Conservation (phyloP, 2,113 vertebrate species). For the Thermophis baileyi region DNA sequence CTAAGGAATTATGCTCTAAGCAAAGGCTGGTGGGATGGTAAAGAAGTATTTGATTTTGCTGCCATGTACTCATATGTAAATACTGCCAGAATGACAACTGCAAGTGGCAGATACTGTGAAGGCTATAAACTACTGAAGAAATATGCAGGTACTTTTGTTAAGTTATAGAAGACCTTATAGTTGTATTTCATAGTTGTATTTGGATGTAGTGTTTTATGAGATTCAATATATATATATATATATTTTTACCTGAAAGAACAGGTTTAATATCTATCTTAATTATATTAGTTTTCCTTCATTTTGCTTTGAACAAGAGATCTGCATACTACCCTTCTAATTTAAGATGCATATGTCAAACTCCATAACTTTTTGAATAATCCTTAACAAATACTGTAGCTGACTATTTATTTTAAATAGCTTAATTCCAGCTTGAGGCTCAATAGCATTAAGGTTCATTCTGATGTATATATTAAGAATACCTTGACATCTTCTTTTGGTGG, state of each 20-base stretch:
- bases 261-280: not conserved
- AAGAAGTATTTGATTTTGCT: constrained; percentile 84
- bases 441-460: not conserved
- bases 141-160: constrained; percentile 73
- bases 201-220: not conserved
- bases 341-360: not conserved
- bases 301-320: accelerated
- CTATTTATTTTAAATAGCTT: not conserved
- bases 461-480: not conserved
- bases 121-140: constrained; percentile 86
- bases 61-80: constrained; percentile 80
- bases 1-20: constrained; percentile 80
- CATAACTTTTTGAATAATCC: not conserved
- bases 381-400: not conserved
- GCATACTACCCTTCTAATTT: not conserved
- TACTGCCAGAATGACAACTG: constrained; percentile 80
- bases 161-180: not conserved
- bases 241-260: not conserved
- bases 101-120: constrained; percentile 81
- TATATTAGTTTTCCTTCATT: not conserved
- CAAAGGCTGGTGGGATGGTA: constrained; percentile 90
- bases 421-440: not conserved
- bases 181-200: not conserved
- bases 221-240: not conserved
- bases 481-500: not conserved